phyloP scores from a whole-genome alignment of 2,888 invertebrate species.

The Polyommatus icarus region DNA sequence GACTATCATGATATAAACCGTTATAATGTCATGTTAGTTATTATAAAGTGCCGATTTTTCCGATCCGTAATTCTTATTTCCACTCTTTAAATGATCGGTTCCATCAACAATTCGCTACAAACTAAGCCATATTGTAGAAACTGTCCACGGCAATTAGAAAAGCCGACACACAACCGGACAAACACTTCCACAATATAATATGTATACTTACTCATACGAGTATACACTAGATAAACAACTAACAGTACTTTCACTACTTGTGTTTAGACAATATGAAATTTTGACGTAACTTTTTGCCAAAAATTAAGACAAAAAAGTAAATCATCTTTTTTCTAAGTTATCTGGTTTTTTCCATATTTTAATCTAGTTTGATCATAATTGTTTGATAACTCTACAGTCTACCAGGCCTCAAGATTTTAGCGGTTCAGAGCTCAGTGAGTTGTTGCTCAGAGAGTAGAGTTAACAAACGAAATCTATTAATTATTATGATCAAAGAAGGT shows the following conservation, averaged over 20 bases:
- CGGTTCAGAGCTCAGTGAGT: no score
- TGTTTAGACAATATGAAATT: not conserved
- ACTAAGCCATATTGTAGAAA: constrained; percentile 5
- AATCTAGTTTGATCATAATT: no score
- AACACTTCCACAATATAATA: not conserved
- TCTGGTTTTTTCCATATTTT: no score
- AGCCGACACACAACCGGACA: constrained; percentile 7
- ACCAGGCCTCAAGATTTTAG: no score
- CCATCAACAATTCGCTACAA: constrained; percentile 9
- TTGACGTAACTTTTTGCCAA: not conserved
- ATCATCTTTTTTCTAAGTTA: no score
- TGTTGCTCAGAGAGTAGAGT: no score
- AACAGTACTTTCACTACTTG: constrained; percentile 6
- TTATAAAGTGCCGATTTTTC: not conserved
- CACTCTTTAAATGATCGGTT: not conserved
- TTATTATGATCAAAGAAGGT: no score
- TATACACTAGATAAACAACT: not conserved
- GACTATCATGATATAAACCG: no score
- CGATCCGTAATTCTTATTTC: not conserved
- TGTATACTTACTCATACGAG: no score
- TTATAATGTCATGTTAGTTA: no score
- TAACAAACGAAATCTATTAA: no score
- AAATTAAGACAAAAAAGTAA: not conserved
- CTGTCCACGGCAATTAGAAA: constrained; percentile 17
- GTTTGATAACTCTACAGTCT: no score